These are phyloP conservation scores for Argentina silus DNA, from an alignment of 2,797 vertebrate genomes.

Conservation along the genomic window DNA sequence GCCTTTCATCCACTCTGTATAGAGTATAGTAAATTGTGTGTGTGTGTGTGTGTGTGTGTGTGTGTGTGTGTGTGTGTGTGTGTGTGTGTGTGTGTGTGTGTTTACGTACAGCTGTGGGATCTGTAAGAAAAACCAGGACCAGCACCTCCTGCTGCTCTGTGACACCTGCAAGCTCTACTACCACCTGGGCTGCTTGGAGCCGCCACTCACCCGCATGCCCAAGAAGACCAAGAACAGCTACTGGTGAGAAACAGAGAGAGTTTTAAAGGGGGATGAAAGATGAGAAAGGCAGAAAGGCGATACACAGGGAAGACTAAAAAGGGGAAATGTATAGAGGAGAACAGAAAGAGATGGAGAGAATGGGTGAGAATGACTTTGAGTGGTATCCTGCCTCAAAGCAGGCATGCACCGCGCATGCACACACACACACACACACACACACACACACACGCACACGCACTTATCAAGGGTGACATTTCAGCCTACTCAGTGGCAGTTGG, in stretches of 20 bases:
- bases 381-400: not conserved
- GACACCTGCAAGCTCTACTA: slow-evolving; percentile 99
- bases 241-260: slow-evolving; percentile 81
- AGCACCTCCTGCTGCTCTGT: slow-evolving; percentile 93
- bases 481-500: slow-evolving; percentile 22
- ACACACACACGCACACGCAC: not conserved
- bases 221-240: slow-evolving; percentile 99
- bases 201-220: slow-evolving; percentile 96
- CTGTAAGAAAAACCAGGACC: slow-evolving; percentile 98
- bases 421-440: not conserved
- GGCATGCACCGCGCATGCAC: not conserved
- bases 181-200: slow-evolving; percentile 96
- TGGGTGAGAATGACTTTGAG: not conserved
- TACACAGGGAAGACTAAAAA: not conserved
- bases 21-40: not conserved
- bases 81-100: slow-evolving; percentile 2
- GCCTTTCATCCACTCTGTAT: not conserved
- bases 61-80: slow-evolving; percentile 1
- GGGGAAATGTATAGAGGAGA: too few species aligned
- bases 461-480: slow-evolving; percentile 45
- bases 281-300: too few species aligned
- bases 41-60: slow-evolving; percentile 4
- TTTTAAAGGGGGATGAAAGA: not conserved
- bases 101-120: slow-evolving; percentile 89
- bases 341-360: not conserved